Evolutionary conservation across 1,140 invertebrate genomes (phyloP).

Genomic region (Lamellibrachia luymesi): DNA sequence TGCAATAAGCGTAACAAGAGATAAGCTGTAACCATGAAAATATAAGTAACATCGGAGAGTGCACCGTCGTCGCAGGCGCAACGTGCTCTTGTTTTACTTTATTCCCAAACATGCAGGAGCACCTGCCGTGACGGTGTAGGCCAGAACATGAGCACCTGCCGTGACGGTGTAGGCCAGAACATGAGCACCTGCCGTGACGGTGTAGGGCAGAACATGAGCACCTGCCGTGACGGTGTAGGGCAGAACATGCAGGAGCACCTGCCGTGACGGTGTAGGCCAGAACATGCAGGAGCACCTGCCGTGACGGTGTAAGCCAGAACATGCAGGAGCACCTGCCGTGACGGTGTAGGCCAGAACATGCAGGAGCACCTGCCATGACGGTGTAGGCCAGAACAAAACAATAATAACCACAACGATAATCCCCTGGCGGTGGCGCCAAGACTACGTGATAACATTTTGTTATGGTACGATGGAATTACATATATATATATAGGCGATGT

Average conservation of each 20-base stretch:
- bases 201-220: too few relatives aligned
- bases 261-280: too few relatives aligned
- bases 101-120: neutral
- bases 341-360: neutral
- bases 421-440: neutral
- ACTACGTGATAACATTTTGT: neutral
- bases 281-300: neutral
- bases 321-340: neutral
- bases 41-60: neutral
- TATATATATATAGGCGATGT: neutral
- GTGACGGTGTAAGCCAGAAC: too few relatives aligned
- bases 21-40: neutral
- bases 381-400: too few relatives aligned
- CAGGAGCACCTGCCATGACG: too few relatives aligned
- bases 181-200: too few relatives aligned
- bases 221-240: too few relatives aligned
- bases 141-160: too few relatives aligned
- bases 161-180: too few relatives aligned
- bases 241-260: too few relatives aligned
- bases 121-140: neutral
- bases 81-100: neutral
- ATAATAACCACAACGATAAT: neutral
- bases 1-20: too few relatives aligned
- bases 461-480: neutral
- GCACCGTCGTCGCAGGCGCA: neutral